phyloP scores from a whole-genome alignment of 2,888 invertebrate genomes.

The Phoronis australis region DNA sequence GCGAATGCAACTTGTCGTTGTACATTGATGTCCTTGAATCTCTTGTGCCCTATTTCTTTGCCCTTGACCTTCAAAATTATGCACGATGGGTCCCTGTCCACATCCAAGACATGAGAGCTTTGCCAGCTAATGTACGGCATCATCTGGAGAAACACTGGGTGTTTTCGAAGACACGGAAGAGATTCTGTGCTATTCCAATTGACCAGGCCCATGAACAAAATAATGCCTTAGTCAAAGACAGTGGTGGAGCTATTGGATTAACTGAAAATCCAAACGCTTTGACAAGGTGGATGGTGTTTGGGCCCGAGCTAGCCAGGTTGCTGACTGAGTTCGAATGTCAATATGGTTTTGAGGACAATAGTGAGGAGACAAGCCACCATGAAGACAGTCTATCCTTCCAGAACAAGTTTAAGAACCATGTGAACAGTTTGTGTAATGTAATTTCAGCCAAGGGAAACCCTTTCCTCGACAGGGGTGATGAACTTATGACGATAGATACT shows the following conservation, averaged over 20 bases:
- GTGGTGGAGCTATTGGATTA: constrained; percentile 14
- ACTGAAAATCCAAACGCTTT: constrained; percentile 14
- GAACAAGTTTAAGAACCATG: constrained; percentile 9
- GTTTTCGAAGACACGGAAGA: constrained; percentile 4
- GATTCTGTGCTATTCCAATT: constrained; percentile 12
- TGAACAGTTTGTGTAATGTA: constrained; percentile 4
- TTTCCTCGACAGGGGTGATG: constrained; percentile 6
- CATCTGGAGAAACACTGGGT: constrained; percentile 2
- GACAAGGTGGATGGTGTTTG: constrained; percentile 11
- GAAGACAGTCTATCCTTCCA: constrained; percentile 13
- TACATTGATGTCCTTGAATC: constrained; percentile 5
- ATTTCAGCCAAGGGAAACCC: constrained; percentile 13
- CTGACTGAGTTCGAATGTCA: constrained; percentile 8
- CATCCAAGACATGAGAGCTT: constrained; percentile 3
- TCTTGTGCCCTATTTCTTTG: constrained; percentile 13
- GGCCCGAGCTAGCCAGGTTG: constrained; percentile 14
- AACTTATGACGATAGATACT: constrained; percentile 9
- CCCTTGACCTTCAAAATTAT: constrained; percentile 11
- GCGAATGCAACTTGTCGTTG: constrained; percentile 4
- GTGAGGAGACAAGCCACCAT: constrained; percentile 10
- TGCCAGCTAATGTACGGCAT: constrained; percentile 1
- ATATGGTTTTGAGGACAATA: constrained; percentile 7
- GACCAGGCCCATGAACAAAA: constrained; percentile 19
- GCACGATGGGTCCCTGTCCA: constrained; percentile 14
- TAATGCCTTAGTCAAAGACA: constrained; percentile 14